A percentile compares a stretch with the other conserved stretches of the same genome.
Conservation (phyloP, 2,888 invertebrate species). For the Agrilus mali region DNA sequence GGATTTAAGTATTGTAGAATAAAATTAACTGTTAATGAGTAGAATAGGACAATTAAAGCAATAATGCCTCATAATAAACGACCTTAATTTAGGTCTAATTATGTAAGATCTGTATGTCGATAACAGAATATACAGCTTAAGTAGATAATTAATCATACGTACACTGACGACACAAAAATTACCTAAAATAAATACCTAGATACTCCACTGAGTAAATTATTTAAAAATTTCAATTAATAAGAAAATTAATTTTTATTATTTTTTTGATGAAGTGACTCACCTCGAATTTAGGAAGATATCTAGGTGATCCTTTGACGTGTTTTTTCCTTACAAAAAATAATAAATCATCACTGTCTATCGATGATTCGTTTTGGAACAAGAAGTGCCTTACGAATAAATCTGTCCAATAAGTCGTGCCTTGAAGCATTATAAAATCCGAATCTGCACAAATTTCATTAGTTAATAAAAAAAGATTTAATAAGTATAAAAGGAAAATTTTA, state of each 20-base stretch:
- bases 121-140: no score
- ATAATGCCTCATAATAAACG: no score
- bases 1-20: no score
- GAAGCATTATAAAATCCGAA: conserved; percentile 82
- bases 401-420: conserved; percentile 92
- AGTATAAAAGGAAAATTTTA: conserved; percentile 29
- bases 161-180: no score
- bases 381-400: conserved; percentile 90
- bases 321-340: conserved; percentile 91
- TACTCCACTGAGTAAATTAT: background rate
- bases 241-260: background rate
- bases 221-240: background rate
- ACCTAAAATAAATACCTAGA: no score
- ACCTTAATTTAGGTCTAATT: no score
- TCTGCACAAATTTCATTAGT: conserved; percentile 40
- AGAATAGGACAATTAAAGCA: no score
- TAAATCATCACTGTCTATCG: conserved; percentile 87
- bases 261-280: conserved; percentile 34
- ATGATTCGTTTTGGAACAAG: conserved; percentile 76
- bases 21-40: no score
- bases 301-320: conserved; percentile 76
- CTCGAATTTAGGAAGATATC: conserved; percentile 83
- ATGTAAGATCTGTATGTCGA: no score
- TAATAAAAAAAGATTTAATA: background rate
- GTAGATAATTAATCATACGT: no score